phyloP scores from a whole-genome alignment of 2,797 vertebrate species.

The Alectoris magna region DNA sequence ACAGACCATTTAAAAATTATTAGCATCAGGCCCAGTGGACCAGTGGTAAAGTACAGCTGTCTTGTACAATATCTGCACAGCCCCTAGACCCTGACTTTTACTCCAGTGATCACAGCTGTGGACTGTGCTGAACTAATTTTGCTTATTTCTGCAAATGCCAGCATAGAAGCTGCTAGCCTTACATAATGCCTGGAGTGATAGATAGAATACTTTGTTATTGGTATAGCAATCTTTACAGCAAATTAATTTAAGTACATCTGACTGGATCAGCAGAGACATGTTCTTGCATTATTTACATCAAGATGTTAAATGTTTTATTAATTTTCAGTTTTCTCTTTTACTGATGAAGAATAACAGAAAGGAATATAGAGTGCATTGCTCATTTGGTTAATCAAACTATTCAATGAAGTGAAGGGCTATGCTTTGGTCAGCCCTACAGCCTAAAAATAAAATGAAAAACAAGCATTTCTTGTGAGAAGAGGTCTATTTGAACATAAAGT shows the following conservation, averaged over 20 bases:
- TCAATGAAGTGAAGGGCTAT: background rate
- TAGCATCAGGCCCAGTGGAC: slow-evolving; percentile 55
- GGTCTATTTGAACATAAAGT: background rate
- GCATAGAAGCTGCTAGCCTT: slow-evolving; percentile 32
- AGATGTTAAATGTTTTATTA: slow-evolving; percentile 29
- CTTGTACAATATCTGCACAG: background rate
- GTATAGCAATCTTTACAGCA: slow-evolving; percentile 22
- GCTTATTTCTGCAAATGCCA: slow-evolving; percentile 36
- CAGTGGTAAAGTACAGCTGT: slow-evolving; percentile 35
- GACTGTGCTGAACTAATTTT: slow-evolving; percentile 39
- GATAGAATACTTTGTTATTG: slow-evolving; percentile 37
- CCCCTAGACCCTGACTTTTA: background rate
- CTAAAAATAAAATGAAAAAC: slow-evolving; percentile 12
- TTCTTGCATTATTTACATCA: slow-evolving; percentile 29
- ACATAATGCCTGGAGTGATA: slow-evolving; percentile 6
- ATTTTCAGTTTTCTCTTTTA: background rate
- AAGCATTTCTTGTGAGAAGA: background rate
- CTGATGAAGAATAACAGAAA: background rate
- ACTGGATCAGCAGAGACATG: background rate
- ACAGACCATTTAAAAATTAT: slow-evolving; percentile 74
- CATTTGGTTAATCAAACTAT: background rate
- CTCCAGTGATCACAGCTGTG: slow-evolving; percentile 39
- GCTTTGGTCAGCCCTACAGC: background rate
- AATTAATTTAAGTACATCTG: slow-evolving; percentile 23
- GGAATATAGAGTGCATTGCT: background rate